A percentile compares a stretch with the other conserved stretches of the same genome.
These are phyloP conservation scores for Acleris literana DNA, from an alignment of 2,888 invertebrate genomes.

Conservation along the genomic window DNA sequence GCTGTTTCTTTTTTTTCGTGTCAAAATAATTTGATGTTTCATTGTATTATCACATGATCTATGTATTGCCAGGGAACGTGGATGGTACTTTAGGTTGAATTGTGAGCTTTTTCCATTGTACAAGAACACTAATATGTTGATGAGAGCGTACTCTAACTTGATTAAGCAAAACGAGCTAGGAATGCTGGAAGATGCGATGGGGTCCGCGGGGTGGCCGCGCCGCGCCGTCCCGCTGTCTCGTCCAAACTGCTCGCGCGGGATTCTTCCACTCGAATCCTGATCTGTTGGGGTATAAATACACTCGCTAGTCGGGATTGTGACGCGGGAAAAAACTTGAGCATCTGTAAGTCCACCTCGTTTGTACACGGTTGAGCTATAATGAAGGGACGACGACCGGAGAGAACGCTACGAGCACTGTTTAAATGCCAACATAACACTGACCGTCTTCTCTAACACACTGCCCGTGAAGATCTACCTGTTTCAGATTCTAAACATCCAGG, in stretches of 20 bases:
- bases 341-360: constrained; percentile 48
- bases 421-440: constrained; percentile 10
- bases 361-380: constrained; percentile 52
- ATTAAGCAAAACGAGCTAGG: too few relatives aligned
- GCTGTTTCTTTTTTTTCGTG: neutral
- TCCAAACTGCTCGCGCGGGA: constrained; percentile 27
- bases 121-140: too few relatives aligned
- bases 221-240: constrained; percentile 54
- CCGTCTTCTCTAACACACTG: neutral
- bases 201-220: constrained; percentile 9
- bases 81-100: too few relatives aligned
- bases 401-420: constrained; percentile 16
- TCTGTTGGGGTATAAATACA: constrained; percentile 38
- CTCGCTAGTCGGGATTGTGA: constrained; percentile 40
- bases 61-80: too few relatives aligned
- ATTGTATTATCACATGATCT: neutral
- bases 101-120: too few relatives aligned
- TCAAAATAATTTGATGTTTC: neutral
- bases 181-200: constrained; percentile 4
- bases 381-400: constrained; percentile 45
- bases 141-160: too few relatives aligned
- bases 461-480: neutral
- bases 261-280: constrained; percentile 38
- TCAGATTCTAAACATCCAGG: too few relatives aligned
- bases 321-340: constrained; percentile 53